phyloP scores from a whole-genome alignment of 2,797 vertebrate genomes.

The Hippocampus kuda region DNA sequence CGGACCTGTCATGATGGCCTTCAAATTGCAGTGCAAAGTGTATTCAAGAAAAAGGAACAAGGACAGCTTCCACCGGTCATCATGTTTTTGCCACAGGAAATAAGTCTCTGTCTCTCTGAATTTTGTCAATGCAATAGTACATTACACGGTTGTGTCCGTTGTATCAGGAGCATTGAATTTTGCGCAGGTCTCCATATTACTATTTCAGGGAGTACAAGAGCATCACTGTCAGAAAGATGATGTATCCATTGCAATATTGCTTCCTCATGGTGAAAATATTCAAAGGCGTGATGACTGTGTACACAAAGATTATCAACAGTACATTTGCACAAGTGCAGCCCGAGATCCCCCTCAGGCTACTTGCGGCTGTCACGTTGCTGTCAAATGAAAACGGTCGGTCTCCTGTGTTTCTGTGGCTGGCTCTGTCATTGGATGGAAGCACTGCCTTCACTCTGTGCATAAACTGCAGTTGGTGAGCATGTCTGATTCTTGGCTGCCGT shows the following conservation, averaged over 20 bases:
- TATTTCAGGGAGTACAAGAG: not conserved
- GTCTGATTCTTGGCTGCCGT: not conserved
- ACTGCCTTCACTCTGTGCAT: not conserved
- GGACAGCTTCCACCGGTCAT: not conserved
- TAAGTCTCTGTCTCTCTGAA: not conserved
- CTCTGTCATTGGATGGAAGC: not conserved
- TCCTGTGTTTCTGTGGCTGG: not conserved
- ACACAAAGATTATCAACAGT: not conserved
- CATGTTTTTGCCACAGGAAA: not conserved
- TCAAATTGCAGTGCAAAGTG: not conserved
- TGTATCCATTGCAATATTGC: not conserved
- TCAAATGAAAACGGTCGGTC: not conserved
- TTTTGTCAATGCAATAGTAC: not conserved
- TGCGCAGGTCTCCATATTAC: not conserved
- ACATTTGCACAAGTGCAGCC: not conserved
- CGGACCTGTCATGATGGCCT: not conserved
- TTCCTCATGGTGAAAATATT: not conserved
- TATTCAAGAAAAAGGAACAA: not conserved
- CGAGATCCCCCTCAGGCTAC: not conserved
- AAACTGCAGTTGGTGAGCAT: not conserved
- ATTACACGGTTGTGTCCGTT: not conserved
- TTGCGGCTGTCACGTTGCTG: not conserved
- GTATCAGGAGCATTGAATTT: not conserved
- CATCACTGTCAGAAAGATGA: not conserved
- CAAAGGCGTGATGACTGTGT: not conserved